These are phyloP conservation scores for Heteropelma amictum DNA, from an alignment of 2,888 invertebrate species.

Conservation along the genomic window DNA sequence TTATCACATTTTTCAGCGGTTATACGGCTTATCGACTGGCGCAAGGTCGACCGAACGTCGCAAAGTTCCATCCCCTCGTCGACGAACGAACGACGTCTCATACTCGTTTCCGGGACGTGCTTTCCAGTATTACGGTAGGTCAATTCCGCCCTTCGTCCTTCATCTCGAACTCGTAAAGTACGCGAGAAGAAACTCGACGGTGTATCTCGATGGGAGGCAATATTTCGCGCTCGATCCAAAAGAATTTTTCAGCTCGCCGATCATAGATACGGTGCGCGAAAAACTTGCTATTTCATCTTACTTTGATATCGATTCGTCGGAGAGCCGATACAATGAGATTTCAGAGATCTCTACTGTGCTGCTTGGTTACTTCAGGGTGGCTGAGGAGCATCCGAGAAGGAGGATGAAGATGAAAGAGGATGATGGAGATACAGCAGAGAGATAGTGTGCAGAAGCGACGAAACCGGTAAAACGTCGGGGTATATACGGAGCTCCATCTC, in stretches of 20 bases:
- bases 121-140: too few species aligned
- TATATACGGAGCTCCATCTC: conserved; percentile 36
- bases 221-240: background rate
- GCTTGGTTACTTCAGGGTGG: background rate
- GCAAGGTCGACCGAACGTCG: too few species aligned
- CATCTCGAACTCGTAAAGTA: too few species aligned
- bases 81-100: too few species aligned
- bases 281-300: conserved; percentile 18
- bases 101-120: too few species aligned
- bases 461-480: conserved; percentile 40
- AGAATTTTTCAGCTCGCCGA: background rate
- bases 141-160: too few species aligned
- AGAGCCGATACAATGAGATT: conserved; percentile 24
- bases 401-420: conserved; percentile 35
- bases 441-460: conserved; percentile 21
- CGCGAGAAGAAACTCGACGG: background rate
- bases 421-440: conserved; percentile 13
- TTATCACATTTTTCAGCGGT: too few species aligned
- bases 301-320: conserved; percentile 22
- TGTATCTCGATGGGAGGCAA: background rate
- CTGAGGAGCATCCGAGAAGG: conserved; percentile 15
- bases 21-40: too few species aligned
- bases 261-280: background rate
- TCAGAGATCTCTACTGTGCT: conserved; percentile 6
- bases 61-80: too few species aligned